Evolutionary conservation across 1,140 invertebrate genomes (phyloP).

Genomic region (Drosophila tropicalis): DNA sequence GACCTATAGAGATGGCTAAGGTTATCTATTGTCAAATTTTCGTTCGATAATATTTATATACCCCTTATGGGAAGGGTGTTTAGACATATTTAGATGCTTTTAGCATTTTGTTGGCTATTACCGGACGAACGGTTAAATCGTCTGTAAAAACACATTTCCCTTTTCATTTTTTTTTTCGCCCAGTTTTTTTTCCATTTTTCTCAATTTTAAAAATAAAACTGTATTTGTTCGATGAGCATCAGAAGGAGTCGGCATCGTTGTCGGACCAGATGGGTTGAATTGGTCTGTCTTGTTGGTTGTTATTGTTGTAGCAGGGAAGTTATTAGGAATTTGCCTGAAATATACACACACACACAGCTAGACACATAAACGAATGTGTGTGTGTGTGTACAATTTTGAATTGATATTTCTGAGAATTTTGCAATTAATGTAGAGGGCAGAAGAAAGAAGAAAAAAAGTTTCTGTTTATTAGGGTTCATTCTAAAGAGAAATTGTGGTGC

Average conservation of each 20-base stretch:
- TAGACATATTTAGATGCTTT: background rate
- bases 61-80: background rate
- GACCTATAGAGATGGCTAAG: too few relatives aligned
- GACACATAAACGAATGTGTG: background rate
- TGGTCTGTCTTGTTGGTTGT: background rate
- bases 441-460: background rate
- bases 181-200: background rate
- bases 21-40: background rate
- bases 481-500: background rate
- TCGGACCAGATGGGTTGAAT: constrained; percentile 4
- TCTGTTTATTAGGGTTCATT: constrained; percentile 14
- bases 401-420: constrained; percentile 8
- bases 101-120: constrained; percentile 1
- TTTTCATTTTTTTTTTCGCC: background rate
- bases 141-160: constrained; percentile 12
- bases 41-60: background rate
- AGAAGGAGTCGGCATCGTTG: background rate
- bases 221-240: constrained; percentile 10
- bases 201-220: constrained; percentile 12
- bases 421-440: background rate
- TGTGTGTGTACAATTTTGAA: background rate
- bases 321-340: constrained; percentile 5
- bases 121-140: constrained; percentile 5
- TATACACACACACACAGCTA: background rate
- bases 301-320: background rate